Percentiles rank a stretch among this genome's conserved stretches.
phyloP scores from a whole-genome alignment of 2,888 invertebrate genomes.

The Busseola fusca region DNA sequence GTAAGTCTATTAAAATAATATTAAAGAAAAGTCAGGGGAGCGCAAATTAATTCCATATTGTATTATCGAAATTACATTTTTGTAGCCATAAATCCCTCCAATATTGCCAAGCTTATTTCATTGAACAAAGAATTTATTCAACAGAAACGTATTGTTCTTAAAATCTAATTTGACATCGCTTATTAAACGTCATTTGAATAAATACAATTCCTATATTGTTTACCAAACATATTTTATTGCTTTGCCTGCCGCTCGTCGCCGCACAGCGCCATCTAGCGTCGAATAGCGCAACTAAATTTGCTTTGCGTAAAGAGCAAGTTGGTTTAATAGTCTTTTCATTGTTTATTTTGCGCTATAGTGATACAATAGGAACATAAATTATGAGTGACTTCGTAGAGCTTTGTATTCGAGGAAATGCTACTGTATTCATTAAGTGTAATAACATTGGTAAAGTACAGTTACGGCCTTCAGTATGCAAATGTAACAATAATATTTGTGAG shows the following conservation, averaged over 20 bases:
- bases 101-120: constrained; percentile 17
- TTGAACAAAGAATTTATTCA: constrained; percentile 32
- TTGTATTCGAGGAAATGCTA: constrained; percentile 44
- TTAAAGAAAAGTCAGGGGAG: constrained; percentile 19
- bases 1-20: too few relatives aligned
- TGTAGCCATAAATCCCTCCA: constrained; percentile 14
- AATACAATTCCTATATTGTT: constrained; percentile 5
- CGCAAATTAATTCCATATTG: constrained; percentile 38
- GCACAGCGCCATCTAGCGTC: constrained; percentile 57
- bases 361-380: constrained; percentile 55
- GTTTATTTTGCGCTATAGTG: constrained; percentile 53
- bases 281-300: constrained; percentile 53
- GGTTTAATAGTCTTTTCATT: constrained; percentile 27
- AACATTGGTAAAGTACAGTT: constrained; percentile 42
- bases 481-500: constrained; percentile 46
- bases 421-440: constrained; percentile 46
- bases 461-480: constrained; percentile 45
- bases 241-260: constrained; percentile 8
- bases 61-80: constrained; percentile 48
- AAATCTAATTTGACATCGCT: constrained; percentile 44
- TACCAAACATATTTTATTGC: background rate
- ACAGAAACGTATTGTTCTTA: constrained; percentile 36
- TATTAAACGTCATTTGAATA: constrained; percentile 35
- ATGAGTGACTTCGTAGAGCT: constrained; percentile 40
- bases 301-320: constrained; percentile 7